Base-by-base conservation (phyloP, 2,888 invertebrate species). In the Xanthia icteritia region DNA sequence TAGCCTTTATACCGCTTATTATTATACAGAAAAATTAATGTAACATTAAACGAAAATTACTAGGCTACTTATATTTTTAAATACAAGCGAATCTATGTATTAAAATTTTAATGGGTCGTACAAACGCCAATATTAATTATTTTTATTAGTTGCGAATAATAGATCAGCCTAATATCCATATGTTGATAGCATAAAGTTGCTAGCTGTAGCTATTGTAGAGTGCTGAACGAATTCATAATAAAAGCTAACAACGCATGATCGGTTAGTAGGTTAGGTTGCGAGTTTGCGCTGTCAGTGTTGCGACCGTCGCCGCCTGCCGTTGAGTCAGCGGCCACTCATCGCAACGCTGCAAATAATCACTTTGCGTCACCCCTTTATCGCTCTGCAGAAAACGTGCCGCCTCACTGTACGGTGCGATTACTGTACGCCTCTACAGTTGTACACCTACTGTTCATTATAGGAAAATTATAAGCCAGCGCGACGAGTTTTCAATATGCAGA, bases 321-420 rank as follows among this genome's bases (percentile, higher is more conserved):
- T 96, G 96, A 96, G 92, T 96, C 96, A 96, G 95, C 94, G 94
- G 86, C 93, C 92, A 96, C 94, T 95, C 96, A 96, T 96, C 95
- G 95, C 95, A 94, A 94, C 93, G 94, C 95, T 95, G 95, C 95
- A 95, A 96, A 96, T 96, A 96, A 96, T 96, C 94, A 94, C 93
- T 96, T 96, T 96, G 96, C 96, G 96, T 96, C 96, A 96, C 93
- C 95, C 92, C 91, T 95, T 95, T 96, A 96, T 96, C 95, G 94
- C 92, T 92, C 91, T 90, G 91, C 90, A 93, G 94, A 94, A 94
- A 95, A 95, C 93, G 92, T 93, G 93, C 92, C 93, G 91, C 89
- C 92, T 92, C 92, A 94, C 93, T 94, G 93, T 95, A 91, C 90
- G 89, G 89, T 77, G 82, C 86, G 86, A 91, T 90, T 90, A 91